Conservation (phyloP, 2,888 invertebrate species). For the Rotaria sp. region DNA sequence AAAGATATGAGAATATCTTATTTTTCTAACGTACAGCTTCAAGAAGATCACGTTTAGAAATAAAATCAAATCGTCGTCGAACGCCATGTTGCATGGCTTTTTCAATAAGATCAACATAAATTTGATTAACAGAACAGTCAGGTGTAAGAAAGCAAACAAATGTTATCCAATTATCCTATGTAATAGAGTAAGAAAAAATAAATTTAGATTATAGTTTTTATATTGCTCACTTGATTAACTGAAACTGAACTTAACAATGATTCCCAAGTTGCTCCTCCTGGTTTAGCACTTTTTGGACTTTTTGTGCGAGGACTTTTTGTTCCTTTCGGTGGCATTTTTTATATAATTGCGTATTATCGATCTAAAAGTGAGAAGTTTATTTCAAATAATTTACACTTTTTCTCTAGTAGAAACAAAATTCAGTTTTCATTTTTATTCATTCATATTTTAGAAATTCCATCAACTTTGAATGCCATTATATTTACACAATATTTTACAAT, state of each 20-base stretch:
- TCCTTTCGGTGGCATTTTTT: not conserved
- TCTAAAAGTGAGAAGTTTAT: too few relatives aligned
- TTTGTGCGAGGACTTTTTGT: not conserved
- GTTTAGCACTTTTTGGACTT: not conserved
- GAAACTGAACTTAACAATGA: not conserved
- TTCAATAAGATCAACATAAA: conserved; percentile 39
- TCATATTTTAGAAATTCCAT: too few relatives aligned
- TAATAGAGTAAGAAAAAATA: not conserved
- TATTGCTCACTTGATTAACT: not conserved
- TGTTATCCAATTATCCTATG: conserved; percentile 35
- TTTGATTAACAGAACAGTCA: conserved; percentile 29
- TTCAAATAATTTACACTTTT: too few relatives aligned
- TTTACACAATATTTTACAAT: too few relatives aligned
- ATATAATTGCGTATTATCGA: not conserved
- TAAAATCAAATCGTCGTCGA: conserved; percentile 34
- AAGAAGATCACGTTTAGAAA: conserved; percentile 36
- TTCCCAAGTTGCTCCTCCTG: not conserved
- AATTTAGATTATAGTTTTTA: not conserved
- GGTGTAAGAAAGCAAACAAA: conserved; percentile 34
- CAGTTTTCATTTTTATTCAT: too few relatives aligned
- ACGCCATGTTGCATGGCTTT: conserved; percentile 27
- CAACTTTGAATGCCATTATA: too few relatives aligned
- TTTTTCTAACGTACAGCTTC: not conserved
- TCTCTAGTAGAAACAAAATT: too few relatives aligned
- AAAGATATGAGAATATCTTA: not conserved